A percentile compares a stretch with the other conserved stretches of the same genome.
Conservation (phyloP, 2,888 invertebrate genomes). For the Perdita meconis region DNA sequence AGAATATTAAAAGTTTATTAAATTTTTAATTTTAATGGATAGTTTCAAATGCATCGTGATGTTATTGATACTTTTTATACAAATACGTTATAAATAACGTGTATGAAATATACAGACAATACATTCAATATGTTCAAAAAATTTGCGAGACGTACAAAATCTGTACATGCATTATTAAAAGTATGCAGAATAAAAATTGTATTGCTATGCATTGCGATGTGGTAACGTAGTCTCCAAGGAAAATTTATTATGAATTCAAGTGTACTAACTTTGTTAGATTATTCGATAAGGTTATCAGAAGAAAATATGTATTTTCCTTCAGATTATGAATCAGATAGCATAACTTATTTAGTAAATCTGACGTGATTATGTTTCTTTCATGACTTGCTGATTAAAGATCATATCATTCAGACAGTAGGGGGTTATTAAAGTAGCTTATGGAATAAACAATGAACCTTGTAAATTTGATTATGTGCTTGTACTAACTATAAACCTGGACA, state of each 20-base stretch:
- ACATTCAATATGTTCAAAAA: too few relatives aligned
- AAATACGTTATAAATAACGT: too few relatives aligned
- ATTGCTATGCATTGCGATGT: too few relatives aligned
- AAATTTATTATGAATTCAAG: background rate
- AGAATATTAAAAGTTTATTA: too few relatives aligned
- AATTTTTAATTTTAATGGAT: too few relatives aligned
- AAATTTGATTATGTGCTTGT: constrained; percentile 15
- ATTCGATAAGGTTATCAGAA: background rate
- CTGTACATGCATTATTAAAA: background rate
- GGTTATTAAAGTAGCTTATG: constrained; percentile 1
- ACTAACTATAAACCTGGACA: constrained; percentile 10
- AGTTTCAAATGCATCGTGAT: too few relatives aligned
- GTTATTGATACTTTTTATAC: too few relatives aligned
- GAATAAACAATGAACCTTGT: constrained; percentile 13
- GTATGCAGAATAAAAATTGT: background rate
- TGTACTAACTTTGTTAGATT: background rate
- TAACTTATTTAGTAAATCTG: background rate
- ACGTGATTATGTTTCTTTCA: background rate
- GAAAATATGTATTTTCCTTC: background rate
- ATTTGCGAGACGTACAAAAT: background rate
- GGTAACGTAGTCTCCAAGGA: background rate
- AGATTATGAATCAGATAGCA: background rate
- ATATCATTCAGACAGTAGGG: background rate
- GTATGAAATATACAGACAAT: too few relatives aligned
- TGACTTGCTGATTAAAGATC: constrained; percentile 6